Conservation (phyloP, 2,113 vertebrate species). For the Lutjanus erythropterus region DNA sequence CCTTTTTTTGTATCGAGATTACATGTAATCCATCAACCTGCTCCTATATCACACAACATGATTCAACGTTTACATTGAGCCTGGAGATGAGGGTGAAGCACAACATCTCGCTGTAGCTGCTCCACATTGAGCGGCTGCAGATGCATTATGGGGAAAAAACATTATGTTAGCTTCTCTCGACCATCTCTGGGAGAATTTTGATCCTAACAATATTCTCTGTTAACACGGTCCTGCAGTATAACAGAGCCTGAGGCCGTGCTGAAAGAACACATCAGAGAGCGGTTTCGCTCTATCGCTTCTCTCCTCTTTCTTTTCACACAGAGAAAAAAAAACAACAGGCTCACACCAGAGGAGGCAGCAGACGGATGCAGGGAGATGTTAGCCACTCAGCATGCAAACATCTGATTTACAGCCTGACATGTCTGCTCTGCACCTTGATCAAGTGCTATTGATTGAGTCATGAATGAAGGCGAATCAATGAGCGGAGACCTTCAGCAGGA, state of each 20-base stretch:
- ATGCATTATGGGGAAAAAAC: not conserved
- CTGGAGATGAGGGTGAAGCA: not conserved
- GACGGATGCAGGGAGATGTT: conserved; percentile 9
- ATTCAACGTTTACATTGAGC: not conserved
- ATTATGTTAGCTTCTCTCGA: conserved; percentile 4
- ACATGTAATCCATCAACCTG: no score
- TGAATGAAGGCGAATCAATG: conserved; percentile 67
- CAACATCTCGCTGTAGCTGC: not conserved
- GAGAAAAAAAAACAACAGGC: conserved; percentile 6
- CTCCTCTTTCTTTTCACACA: conserved; percentile 23
- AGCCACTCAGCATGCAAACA: conserved; percentile 14
- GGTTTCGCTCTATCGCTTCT: not conserved
- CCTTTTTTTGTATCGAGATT: no score
- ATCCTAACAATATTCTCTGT: conserved; percentile 19
- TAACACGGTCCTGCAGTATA: not conserved
- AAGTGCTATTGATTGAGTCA: conserved; percentile 60
- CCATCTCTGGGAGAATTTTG: conserved; percentile 10
- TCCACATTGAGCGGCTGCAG: not conserved
- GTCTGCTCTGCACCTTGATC: conserved; percentile 49
- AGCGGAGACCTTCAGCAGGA: conserved; percentile 51
- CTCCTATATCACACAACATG: not conserved
- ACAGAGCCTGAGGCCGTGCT: conserved; percentile 7
- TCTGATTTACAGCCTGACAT: conserved; percentile 53
- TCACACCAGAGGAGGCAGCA: not conserved
- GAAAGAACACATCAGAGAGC: conserved; percentile 9